Evolutionary conservation across 2,113 vertebrate genomes (phyloP).

Genomic region (Sarotherodon lohbergeri): DNA sequence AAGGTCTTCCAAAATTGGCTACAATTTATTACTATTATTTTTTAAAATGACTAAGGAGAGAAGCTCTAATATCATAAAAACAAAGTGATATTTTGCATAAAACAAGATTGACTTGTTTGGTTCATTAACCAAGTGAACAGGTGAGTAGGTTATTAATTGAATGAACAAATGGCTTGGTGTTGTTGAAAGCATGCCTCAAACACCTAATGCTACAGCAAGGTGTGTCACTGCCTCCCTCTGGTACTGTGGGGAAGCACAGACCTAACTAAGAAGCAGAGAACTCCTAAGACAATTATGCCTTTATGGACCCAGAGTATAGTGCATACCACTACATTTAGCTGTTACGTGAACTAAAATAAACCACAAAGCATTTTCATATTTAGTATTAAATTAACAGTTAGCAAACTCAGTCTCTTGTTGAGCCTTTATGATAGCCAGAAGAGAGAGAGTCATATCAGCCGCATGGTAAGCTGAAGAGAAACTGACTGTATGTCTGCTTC

Average conservation of each 20-base stretch:
- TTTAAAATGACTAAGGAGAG: background rate
- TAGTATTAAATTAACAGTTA: background rate
- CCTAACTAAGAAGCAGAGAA: background rate
- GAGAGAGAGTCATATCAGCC: background rate
- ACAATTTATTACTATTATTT: background rate
- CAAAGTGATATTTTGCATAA: slow-evolving; percentile 35
- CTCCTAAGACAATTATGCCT: background rate
- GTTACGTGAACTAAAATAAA: background rate
- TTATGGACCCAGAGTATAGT: background rate
- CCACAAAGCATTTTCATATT: background rate
- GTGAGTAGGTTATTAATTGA: slow-evolving; percentile 53
- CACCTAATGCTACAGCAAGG: slow-evolving; percentile 28
- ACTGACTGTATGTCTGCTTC: background rate
- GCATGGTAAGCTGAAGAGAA: background rate
- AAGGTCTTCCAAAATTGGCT: background rate
- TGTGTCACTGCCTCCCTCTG: slow-evolving; percentile 71
- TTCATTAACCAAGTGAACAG: slow-evolving; percentile 40
- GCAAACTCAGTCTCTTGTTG: background rate
- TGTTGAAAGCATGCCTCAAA: background rate
- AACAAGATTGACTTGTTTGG: slow-evolving; percentile 39
- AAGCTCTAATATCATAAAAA: slow-evolving; percentile 1
- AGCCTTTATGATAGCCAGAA: background rate
- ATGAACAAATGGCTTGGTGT: slow-evolving; percentile 26
- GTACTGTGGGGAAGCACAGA: slow-evolving; percentile 53
- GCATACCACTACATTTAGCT: background rate